A percentile compares a stretch with the other conserved stretches of the same genome.
Conservation (phyloP, 2,797 vertebrate species). For the Poecilia wingei region DNA sequence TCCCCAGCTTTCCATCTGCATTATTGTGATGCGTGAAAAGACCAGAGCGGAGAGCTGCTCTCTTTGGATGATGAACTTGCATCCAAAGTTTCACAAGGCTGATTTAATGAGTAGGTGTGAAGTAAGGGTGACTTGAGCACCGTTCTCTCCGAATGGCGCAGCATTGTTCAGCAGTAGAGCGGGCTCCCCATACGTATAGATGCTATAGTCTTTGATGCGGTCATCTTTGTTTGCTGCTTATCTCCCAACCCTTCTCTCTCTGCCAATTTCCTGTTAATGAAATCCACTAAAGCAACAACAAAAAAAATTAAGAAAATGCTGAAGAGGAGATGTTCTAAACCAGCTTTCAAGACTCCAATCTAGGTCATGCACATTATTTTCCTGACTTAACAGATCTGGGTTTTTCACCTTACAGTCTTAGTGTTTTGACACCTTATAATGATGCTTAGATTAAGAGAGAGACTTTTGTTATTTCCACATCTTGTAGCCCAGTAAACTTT, state of each 20-base stretch:
- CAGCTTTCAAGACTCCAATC: not conserved
- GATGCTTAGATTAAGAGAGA: not conserved
- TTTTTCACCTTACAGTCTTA: not conserved
- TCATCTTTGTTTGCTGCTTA: too few species aligned
- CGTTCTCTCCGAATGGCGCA: not conserved
- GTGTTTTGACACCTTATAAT: not conserved
- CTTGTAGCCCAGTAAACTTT: too few species aligned
- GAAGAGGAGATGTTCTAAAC: not conserved
- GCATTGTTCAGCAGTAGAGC: too few species aligned
- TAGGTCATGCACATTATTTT: not conserved
- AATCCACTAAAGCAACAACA: too few species aligned
- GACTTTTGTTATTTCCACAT: not conserved
- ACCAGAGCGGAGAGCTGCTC: not conserved
- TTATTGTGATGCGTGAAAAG: not conserved
- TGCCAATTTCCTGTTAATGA: too few species aligned
- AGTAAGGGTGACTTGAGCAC: not conserved
- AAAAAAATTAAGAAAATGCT: not conserved
- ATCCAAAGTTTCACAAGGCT: not conserved
- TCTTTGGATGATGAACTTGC: not conserved
- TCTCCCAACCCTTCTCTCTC: too few species aligned
- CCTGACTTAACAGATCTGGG: not conserved
- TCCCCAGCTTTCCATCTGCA: not conserved
- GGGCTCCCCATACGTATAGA: too few species aligned
- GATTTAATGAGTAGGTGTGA: not conserved
- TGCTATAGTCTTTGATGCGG: too few species aligned